These are phyloP conservation scores for Salvelinus alpinus DNA, from an alignment of 2,113 vertebrate genomes.

Conservation along the genomic window DNA sequence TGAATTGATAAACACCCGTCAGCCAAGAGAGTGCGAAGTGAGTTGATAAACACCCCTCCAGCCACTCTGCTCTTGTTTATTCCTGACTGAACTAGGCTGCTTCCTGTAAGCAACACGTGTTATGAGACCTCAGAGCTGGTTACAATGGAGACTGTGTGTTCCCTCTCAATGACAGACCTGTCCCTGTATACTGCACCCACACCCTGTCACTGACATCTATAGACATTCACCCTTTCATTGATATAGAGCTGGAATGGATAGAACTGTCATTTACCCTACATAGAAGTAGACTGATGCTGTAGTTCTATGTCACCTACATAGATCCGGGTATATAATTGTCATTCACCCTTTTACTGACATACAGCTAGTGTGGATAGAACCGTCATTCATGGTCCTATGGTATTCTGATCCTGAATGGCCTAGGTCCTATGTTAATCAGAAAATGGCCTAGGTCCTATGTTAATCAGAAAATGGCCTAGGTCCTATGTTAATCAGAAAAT, in stretches of 20 bases:
- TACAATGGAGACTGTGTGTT: constrained; percentile 67
- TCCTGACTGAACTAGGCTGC: constrained; percentile 25
- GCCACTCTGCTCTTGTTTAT: constrained; percentile 39
- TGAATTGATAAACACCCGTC: constrained; percentile 33
- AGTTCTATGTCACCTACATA: neutral
- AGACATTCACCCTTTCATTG: neutral
- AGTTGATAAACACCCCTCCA: neutral
- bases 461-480: no score
- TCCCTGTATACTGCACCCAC: constrained; percentile 40
- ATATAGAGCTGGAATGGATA: no score
- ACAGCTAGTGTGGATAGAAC: no score
- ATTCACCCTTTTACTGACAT: neutral
- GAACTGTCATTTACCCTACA: no score
- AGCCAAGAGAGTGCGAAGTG: neutral
- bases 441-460: no score
- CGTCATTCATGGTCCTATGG: neutral
- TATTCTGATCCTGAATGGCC: no score
- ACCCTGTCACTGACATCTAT: neutral
- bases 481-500: no score
- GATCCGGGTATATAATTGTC: no score
- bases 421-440: no score
- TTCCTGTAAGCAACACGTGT: no score
- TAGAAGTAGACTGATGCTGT: neutral
- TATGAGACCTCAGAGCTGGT: constrained; percentile 40
- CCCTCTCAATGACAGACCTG: constrained; percentile 66